Base-by-base conservation (phyloP, 2,888 invertebrate species). In the Agrochola macilenta region DNA sequence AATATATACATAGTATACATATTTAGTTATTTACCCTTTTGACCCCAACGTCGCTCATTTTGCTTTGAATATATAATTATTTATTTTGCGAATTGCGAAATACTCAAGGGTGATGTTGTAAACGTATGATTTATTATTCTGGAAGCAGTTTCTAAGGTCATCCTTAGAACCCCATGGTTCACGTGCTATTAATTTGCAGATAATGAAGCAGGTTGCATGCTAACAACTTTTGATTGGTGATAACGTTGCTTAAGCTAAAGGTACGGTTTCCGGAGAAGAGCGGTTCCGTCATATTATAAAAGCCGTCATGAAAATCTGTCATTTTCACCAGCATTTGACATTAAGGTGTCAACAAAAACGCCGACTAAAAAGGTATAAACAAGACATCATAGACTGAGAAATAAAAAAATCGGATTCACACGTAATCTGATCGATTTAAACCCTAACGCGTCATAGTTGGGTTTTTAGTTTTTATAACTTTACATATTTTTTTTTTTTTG, bases 21-120 rank as follows among this genome's bases (percentile, higher is more conserved):
- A 54, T 60, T 61, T 65, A 26, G 57, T 58, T 39, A 35, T 70
- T 54, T 43, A 26, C 54, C 81, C 60, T 66, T 74, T 78, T 81
- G 75, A 81, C 46, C 79, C 39, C 17, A 17, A 49, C 46, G 30
- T 81, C 30, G 20, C 12, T 66, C 14, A 81, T 66, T 39, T 75
- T 65, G 23, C 74, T 78, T 77, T 64, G 71, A 54, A 78, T 58
- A 57, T 78, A 26, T 26, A 39, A 30, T 80, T 23, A 35, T 54
- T 74, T n/a, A 39, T 39, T 54, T 66, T 54, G 60, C 46, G 20
- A 78, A 58, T 74, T 81, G 35, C 35, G n/a, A 60, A 79, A 81
- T 74, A 35, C 30, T 81, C 52, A 39, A 81, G 43, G 58, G 3
- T 46, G 14, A 23, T 11, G 12, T 26, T 17, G 49, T 46, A 54